A percentile compares a stretch with the other conserved stretches of the same genome.
Conservation (phyloP, 2,113 vertebrate genomes). For the Sarotherodon lohbergeri region DNA sequence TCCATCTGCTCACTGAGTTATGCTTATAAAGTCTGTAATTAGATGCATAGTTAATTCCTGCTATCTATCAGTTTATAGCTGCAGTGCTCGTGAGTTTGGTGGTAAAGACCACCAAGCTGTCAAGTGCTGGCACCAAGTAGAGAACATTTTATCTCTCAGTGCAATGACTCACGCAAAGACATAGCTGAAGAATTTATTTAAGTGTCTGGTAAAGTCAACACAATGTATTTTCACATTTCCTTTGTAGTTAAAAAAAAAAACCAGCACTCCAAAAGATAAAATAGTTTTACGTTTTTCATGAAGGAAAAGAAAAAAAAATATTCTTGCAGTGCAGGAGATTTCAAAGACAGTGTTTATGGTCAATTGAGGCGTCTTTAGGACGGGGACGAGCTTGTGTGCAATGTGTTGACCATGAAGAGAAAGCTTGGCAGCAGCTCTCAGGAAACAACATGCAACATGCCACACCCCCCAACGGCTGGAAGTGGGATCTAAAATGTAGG, state of each 20-base stretch:
- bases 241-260: not conserved
- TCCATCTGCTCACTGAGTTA: constrained; percentile 59
- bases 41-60: constrained; percentile 54
- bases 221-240: not conserved
- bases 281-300: not conserved
- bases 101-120: constrained; percentile 55
- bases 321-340: not conserved
- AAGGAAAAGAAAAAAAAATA: not conserved
- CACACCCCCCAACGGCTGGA: not conserved
- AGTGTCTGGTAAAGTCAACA: not conserved
- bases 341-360: not conserved
- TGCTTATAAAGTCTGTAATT: constrained; percentile 58
- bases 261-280: not conserved
- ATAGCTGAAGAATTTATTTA: constrained; percentile 14
- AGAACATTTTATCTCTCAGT: constrained; percentile 45
- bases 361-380: not conserved
- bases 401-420: not conserved
- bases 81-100: constrained; percentile 5
- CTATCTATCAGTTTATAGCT: constrained; percentile 46
- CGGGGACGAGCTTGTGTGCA: not conserved
- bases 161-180: constrained; percentile 14
- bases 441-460: not conserved
- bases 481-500: constrained; percentile 26
- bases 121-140: constrained; percentile 26
- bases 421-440: constrained; percentile 12